Evolutionary conservation across 2,888 invertebrate genomes (phyloP), one percentile per base, ranked within the genome.

Genomic region (Vesta saturnalis): DNA sequence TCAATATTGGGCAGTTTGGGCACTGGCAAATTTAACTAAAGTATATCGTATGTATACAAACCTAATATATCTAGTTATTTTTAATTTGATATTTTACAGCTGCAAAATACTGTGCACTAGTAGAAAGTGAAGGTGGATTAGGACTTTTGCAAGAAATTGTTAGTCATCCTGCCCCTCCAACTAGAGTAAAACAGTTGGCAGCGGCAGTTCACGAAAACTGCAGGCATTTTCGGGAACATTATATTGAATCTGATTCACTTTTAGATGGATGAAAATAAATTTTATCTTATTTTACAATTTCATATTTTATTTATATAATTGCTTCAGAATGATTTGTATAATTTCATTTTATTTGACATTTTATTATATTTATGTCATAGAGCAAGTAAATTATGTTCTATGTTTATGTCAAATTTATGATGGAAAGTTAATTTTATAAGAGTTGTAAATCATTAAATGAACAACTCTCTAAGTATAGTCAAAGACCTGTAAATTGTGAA

Each of bases 1-100:
- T 83, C 96, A 96, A 82, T 93, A 95, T 82, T 98, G 98, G 98
- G 97, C 97, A 1, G 93, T 94, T 5, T 99, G 98, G 98, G 98
- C 98, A 0, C 87, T 99, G 68, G 97, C 97, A 57, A 99, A 99
- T 85, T 89, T 99, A 70, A 99, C 98, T 56, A 92, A 89, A 68
- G 94, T 96, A 22, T 95, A 96, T 83, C 94, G 95, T 94, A 84
- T 91, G 94, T 92, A 43, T 43, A 10, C n/a, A 16, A 35, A 30
- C 1, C 10, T 4, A 56, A 14, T 56, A 35, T n/a, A 56, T 4
- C 2, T 14, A 14, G 16, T 5, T n/a, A 14, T 12, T 56, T 15
- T n/a, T 35, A 14, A 8, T 10, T 1, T 46, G 12, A 35, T 54
- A 39, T 10, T 12, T 86, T 86, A 19, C 84, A 97, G 96, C 96